Conservation (phyloP, 2,113 vertebrate species). For the Sphaerodactylus townsendi region DNA sequence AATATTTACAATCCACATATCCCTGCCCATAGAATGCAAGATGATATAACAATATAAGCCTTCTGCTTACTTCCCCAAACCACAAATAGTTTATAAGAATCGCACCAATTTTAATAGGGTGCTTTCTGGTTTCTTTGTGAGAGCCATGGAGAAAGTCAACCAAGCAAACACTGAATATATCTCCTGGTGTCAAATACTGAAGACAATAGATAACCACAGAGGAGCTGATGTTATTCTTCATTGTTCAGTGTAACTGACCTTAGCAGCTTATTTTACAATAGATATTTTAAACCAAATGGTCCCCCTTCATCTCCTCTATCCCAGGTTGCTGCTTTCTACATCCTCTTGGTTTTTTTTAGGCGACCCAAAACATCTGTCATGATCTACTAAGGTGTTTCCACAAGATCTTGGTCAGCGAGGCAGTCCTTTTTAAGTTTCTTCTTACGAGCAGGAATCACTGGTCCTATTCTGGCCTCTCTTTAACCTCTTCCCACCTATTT, state of each 20-base stretch:
- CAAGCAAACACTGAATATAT: background rate
- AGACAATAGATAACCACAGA: background rate
- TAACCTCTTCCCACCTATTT: too few species aligned
- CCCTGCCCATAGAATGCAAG: background rate
- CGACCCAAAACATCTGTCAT: too few species aligned
- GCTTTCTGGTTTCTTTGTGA: constrained; percentile 11
- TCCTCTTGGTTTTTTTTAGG: too few species aligned
- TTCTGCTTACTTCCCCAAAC: background rate
- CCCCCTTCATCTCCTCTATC: too few species aligned
- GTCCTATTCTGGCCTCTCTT: too few species aligned
- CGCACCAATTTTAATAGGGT: background rate
- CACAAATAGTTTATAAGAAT: background rate
- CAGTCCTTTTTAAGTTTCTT: too few species aligned
- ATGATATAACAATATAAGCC: background rate
- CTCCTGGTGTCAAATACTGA: background rate
- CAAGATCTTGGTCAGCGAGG: too few species aligned
- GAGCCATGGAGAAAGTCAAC: background rate
- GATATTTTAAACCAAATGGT: background rate
- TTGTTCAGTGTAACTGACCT: background rate
- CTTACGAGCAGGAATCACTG: too few species aligned
- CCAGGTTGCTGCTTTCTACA: too few species aligned
- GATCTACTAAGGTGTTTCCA: too few species aligned
- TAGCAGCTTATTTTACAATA: background rate
- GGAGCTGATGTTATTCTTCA: background rate
- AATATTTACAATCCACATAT: background rate